A percentile compares a stretch with the other conserved stretches of the same genome.
Conservation (phyloP, 2,888 invertebrate genomes). For the Vesta saturnalis region DNA sequence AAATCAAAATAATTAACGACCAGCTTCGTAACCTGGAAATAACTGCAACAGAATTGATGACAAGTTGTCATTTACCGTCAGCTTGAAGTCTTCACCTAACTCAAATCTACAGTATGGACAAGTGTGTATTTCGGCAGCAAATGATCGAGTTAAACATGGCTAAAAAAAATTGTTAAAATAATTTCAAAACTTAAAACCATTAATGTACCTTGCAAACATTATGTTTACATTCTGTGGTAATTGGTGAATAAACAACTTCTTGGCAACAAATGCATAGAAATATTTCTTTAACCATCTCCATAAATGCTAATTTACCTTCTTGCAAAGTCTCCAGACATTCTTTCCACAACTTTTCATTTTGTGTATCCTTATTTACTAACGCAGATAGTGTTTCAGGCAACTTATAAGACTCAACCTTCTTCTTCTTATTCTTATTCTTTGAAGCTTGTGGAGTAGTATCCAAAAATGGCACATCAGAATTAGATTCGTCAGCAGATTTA, state of each 20-base stretch:
- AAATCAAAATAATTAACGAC: constrained; percentile 45
- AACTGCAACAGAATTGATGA: constrained; percentile 67
- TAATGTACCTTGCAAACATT: constrained; percentile 75
- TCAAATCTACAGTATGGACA: constrained; percentile 78
- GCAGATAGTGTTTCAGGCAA: constrained; percentile 37
- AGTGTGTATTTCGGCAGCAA: constrained; percentile 68
- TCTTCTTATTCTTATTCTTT: too few species aligned
- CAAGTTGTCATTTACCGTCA: constrained; percentile 69
- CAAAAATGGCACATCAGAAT: too few species aligned
- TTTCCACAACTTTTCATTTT: constrained; percentile 75
- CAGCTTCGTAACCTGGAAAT: constrained; percentile 73
- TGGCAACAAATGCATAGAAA: constrained; percentile 86
- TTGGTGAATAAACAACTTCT: constrained; percentile 74
- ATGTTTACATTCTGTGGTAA: constrained; percentile 79
- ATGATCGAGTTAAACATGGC: constrained; percentile 74
- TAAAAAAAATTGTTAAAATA: constrained; percentile 55
- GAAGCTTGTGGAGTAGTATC: too few species aligned
- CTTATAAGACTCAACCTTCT: constrained; percentile 44
- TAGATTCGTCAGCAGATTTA: too few species aligned
- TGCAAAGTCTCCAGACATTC: constrained; percentile 66
- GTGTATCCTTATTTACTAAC: constrained; percentile 66
- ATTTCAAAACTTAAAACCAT: constrained; percentile 44
- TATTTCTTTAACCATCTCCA: constrained; percentile 70
- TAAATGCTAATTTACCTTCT: constrained; percentile 70
- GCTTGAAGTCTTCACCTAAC: constrained; percentile 66